These are phyloP conservation scores for Achroia grisella DNA, from an alignment of 1,140 invertebrate species.

Conservation along the genomic window DNA sequence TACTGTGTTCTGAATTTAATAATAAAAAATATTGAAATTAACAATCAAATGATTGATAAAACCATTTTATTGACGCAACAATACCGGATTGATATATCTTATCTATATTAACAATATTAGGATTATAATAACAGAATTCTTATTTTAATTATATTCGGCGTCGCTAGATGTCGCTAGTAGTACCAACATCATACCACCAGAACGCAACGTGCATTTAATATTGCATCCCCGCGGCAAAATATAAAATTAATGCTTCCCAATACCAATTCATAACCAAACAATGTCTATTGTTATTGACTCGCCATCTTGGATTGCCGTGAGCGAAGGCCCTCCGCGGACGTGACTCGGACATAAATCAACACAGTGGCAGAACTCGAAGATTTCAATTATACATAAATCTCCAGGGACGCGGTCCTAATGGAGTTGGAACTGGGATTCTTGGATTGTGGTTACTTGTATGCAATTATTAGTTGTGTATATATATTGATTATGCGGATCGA, in stretches of 20 bases:
- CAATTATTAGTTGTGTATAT: conserved; percentile 1
- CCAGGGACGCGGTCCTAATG: conserved; percentile 39
- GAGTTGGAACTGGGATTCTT: conserved; percentile 27
- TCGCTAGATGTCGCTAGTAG: neutral
- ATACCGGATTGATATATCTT: too few species aligned
- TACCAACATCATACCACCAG: neutral
- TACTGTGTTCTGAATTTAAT: too few species aligned
- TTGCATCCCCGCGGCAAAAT: neutral
- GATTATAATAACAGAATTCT: too few species aligned
- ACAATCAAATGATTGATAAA: too few species aligned
- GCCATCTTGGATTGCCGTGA: conserved; percentile 10
- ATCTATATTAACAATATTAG: too few species aligned
- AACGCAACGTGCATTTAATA: neutral
- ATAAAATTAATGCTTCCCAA: neutral
- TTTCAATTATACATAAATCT: conserved; percentile 68
- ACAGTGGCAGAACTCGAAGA: conserved; percentile 41
- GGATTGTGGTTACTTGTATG: conserved; percentile 4
- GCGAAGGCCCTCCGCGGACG: conserved; percentile 13
- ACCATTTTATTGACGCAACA: too few species aligned
- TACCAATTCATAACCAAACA: conserved; percentile 12
- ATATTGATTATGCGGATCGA: too few species aligned
- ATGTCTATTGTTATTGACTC: conserved; percentile 17
- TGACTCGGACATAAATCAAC: conserved; percentile 36
- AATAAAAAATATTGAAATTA: too few species aligned
- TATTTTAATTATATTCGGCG: too few species aligned